Conservation (phyloP, 2,113 vertebrate genomes). For the Chaenogobius annularis region DNA sequence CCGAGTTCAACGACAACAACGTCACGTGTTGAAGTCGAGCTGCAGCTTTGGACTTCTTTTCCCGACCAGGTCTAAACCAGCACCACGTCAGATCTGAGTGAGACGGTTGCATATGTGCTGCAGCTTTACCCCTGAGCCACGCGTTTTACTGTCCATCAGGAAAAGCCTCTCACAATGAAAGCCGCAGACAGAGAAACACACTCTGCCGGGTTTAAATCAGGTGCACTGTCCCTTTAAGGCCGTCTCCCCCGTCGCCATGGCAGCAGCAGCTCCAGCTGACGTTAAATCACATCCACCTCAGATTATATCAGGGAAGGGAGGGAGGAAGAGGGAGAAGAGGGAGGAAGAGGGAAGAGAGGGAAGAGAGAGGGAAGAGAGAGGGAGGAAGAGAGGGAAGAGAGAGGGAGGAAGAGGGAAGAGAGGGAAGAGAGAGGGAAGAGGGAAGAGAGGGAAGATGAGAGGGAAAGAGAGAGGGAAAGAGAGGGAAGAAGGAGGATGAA, state of each 20-base stretch:
- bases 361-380: too few relatives aligned
- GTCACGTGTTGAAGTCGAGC: too few relatives aligned
- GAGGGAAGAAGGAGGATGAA: too few relatives aligned
- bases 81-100: background rate
- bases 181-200: too few relatives aligned
- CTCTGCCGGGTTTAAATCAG: background rate
- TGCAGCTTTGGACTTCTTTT: background rate
- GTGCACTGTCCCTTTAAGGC: background rate
- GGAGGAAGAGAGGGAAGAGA: too few relatives aligned
- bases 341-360: background rate
- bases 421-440: too few relatives aligned
- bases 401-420: too few relatives aligned
- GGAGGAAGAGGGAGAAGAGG: background rate
- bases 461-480: too few relatives aligned
- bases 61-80: background rate
- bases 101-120: too few relatives aligned
- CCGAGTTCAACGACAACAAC: background rate
- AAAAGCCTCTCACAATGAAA: too few relatives aligned
- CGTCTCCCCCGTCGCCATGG: background rate
- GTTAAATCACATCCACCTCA: background rate
- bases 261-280: background rate
- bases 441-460: too few relatives aligned
- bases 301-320: background rate
- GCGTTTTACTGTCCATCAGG: too few relatives aligned
- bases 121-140: background rate